Percentiles rank a stretch among this genome's conserved stretches.
phyloP scores from a whole-genome alignment of 2,113 vertebrate species.

The Oryzias woworae region DNA sequence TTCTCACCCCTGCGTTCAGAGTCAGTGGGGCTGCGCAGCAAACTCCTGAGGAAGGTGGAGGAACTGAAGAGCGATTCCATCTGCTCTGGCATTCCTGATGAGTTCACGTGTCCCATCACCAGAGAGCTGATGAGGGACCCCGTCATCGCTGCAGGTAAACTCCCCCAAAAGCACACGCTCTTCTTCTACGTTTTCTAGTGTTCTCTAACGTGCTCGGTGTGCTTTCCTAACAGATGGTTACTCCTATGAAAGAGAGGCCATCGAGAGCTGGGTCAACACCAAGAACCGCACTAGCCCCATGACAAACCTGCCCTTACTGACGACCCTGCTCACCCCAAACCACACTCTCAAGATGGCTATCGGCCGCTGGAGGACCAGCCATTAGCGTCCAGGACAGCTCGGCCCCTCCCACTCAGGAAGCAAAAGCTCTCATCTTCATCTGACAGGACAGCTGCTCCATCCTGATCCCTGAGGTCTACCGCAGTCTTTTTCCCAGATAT shows the following conservation, averaged over 20 bases:
- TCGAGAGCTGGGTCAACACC: constrained; percentile 88
- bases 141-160: constrained; percentile 90
- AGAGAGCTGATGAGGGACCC: constrained; percentile 94
- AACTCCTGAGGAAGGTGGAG: constrained; percentile 86
- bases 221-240: constrained; percentile 84
- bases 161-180: neutral
- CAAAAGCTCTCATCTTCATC: no score
- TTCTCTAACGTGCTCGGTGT: neutral
- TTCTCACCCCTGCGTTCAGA: constrained; percentile 68
- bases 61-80: constrained; percentile 78
- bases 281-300: constrained; percentile 92
- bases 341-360: constrained; percentile 96
- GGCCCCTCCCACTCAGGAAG: neutral
- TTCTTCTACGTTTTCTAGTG: no score
- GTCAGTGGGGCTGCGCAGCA: constrained; percentile 87
- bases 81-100: constrained; percentile 83
- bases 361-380: constrained; percentile 81
- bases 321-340: constrained; percentile 87
- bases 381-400: constrained; percentile 31
- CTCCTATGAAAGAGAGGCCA: constrained; percentile 92
- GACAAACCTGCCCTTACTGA: constrained; percentile 91
- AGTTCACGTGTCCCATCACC: constrained; percentile 95
- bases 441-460: no score
- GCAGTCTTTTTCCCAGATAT: no score
- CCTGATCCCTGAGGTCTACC: no score